Evolutionary conservation across 2,888 invertebrate species (phyloP), one percentile per base, ranked within the genome.

Genomic region (Cephus sareptanus): DNA sequence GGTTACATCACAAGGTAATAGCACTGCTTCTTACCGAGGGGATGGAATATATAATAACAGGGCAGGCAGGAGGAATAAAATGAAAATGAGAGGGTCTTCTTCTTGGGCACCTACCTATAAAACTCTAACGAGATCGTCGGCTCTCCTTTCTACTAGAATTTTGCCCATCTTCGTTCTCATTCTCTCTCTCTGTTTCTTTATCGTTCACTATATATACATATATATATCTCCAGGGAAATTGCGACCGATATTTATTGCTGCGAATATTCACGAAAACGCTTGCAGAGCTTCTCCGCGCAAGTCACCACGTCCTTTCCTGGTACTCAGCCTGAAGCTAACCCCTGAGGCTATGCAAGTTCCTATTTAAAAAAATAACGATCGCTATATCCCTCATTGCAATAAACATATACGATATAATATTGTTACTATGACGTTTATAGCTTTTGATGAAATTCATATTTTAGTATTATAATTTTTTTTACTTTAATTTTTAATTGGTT

Each of bases 121-220:
- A 71, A 71, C 31, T 30, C 70, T 71, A 71, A 71, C 71, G 71
- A 71, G 71, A 71, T 31, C 71, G 33, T 71, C 71, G 56, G 23
- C 23, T 56, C 56, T 56, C 9, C 56, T 56, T 9, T 9, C 23
- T 15, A 56, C 56, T 56, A 9, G 23, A 56, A 56, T 56, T 23
- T 23, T 23, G 9, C 56, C 2, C 23, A 23, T 23, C 23, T 56
- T 23, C 23, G 56, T 56, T 56, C 56, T 56, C 56, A 23, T 23
- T 56, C 56, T 56, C 9, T 56, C 13, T 71, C 31, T 34, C 31
- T 11, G 30, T 33, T 30, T 70, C 31, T 30, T 30, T 70, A 30
- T 70, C 70, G n/a, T 30, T 30, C 33, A 12, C 6, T 70, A 13
- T 33, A 35, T 35, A 12, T 12, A 34, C 1, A 6, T 34, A 34